These are phyloP conservation scores for Sphaerophoria rueppellii DNA, from an alignment of 2,888 invertebrate species.

Conservation along the genomic window DNA sequence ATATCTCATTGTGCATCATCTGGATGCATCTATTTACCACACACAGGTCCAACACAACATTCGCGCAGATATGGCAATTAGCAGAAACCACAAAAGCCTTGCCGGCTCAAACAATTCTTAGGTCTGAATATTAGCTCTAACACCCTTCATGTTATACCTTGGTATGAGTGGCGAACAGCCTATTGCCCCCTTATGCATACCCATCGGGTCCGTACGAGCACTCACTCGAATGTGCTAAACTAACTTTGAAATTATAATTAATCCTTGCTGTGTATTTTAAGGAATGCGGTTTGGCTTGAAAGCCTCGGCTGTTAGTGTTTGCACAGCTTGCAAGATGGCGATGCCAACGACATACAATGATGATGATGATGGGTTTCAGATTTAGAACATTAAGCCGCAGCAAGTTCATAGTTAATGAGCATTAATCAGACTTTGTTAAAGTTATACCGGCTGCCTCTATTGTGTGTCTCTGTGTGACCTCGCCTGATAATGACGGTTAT, in stretches of 20 bases:
- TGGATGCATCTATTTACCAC: constrained; percentile 29
- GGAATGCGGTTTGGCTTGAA: constrained; percentile 43
- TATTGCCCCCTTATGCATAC: background rate
- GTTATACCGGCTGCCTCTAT: constrained; percentile 37
- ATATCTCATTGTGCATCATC: constrained; percentile 49
- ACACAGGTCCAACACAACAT: background rate
- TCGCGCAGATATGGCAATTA: constrained; percentile 49
- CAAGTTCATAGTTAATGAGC: constrained; percentile 65
- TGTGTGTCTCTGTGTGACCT: background rate
- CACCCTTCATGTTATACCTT: background rate
- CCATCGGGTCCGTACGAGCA: background rate
- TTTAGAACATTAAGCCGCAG: constrained; percentile 42
- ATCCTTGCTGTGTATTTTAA: constrained; percentile 48
- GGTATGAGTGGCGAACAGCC: background rate
- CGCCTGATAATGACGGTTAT: background rate
- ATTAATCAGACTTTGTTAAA: constrained; percentile 67
- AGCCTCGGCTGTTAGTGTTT: constrained; percentile 15
- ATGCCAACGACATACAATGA: too few species aligned
- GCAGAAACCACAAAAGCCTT: constrained; percentile 46
- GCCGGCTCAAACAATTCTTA: constrained; percentile 5
- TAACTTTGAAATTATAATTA: constrained; percentile 55
- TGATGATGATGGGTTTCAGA: background rate
- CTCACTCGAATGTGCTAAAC: constrained; percentile 9
- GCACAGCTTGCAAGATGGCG: constrained; percentile 12
- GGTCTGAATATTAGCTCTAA: constrained; percentile 53